Evolutionary conservation across 2,113 vertebrate genomes (phyloP).

Genomic region (Melanocharis versteri): DNA sequence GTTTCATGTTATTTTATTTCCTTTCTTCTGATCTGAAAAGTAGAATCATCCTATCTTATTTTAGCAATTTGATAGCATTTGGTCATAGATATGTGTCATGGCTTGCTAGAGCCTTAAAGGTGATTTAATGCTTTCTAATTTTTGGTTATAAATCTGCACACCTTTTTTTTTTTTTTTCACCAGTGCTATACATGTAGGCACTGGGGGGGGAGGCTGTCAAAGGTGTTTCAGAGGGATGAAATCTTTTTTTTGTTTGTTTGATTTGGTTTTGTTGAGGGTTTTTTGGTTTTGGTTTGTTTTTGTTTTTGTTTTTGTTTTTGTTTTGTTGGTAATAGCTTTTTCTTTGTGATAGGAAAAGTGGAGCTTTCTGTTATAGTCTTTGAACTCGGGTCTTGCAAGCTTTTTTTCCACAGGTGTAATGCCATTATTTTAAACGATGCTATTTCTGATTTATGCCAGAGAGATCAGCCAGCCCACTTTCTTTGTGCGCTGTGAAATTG

Average conservation of each 20-base stretch:
- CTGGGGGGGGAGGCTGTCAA: not conserved
- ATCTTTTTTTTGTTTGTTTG: not conserved
- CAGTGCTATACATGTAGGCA: not conserved
- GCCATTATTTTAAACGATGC: not conserved
- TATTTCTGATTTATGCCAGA: not conserved
- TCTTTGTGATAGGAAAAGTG: not conserved
- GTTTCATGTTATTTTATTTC: not conserved
- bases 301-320: not conserved
- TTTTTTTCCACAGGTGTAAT: not conserved
- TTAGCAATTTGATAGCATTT: not conserved
- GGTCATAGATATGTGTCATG: not conserved
- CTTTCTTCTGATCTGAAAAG: not conserved
- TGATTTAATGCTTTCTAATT: not conserved
- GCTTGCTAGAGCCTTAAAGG: not conserved
- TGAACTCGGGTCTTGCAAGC: not conserved
- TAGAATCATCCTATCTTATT: not conserved
- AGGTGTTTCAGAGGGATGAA: not conserved
- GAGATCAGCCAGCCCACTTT: not conserved
- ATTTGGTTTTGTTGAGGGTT: not conserved
- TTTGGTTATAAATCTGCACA: not conserved
- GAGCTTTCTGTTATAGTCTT: not conserved
- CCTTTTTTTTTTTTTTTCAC: not conserved
- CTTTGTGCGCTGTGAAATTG: slow-evolving; percentile 13
- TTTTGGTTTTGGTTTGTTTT: not conserved
- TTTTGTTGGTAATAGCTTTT: not conserved